Evolutionary conservation across 2,113 vertebrate species (phyloP), one percentile per base, ranked within the genome.

Genomic region (Dipodomys spectabilis): DNA sequence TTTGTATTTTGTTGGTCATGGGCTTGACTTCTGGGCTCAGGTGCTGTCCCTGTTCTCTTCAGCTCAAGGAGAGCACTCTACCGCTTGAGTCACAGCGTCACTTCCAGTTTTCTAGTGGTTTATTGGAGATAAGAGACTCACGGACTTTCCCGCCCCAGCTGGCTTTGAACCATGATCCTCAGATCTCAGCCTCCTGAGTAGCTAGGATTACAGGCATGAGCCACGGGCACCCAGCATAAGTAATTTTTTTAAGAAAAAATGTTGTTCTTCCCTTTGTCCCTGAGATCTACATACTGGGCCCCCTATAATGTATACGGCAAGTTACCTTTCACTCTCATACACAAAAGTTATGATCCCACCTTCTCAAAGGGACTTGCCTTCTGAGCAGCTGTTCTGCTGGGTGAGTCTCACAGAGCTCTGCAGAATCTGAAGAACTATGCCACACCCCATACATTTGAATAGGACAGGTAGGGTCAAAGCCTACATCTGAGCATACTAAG

Each of bases 361-460:
- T 39, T 30, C 2, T 77, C 44, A 11, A 9, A 45, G 71, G 28
- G 57, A 23, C 20, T 77, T 23, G 49, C 84, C 32, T 87, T 88
- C 73, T 19, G 32, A 73, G 81, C 12, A 13, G 39, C 80, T 72
- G n/a, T 2, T 6, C 71, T 3, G 3, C 28, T 15, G 27, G 39
- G 16, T 28, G n/a, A 11, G 22, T 39, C 57, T 62, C 71, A 39
- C 13, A 45, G 74, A 90, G 49, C 67, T 71, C 11, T 0, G 2
- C 10, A 32, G 2, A 23, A 25, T 10, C 53, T 22, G 4, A 60
- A 44, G 0, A 0, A 35, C 35, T 49, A 0, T 23, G 20, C 35
- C 28, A 35, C 64, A 18, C 5, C 10, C 3, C 6, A 6, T 19
- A 11, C 44, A 49, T 92, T 64, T n/a, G 44, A 39, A 11, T 44